Evolutionary conservation across 2,888 invertebrate species (phyloP).

Genomic region (Thera obeliscata): DNA sequence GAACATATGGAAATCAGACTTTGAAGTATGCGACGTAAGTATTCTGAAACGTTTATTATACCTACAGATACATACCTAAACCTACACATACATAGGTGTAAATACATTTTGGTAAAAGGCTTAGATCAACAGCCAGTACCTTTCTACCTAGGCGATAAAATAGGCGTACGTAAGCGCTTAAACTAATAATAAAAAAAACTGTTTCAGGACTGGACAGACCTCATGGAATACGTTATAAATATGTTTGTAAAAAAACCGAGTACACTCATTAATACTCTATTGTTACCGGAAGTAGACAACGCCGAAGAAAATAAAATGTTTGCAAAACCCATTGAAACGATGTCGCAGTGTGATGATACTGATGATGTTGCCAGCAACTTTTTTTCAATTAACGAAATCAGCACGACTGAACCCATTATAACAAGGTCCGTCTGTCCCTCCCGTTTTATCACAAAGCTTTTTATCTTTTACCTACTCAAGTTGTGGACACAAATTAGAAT

Average conservation of each 20-base stretch:
- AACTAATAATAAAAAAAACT: constrained; percentile 1
- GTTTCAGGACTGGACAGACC: constrained; percentile 91
- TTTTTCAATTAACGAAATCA: constrained; percentile 27
- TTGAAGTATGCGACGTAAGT: constrained; percentile 89
- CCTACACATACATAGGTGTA: no score
- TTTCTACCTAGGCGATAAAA: no score
- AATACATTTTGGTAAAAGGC: no score
- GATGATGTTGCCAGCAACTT: constrained; percentile 35
- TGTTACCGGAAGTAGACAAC: constrained; percentile 73
- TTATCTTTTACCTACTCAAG: no score
- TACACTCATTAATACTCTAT: constrained; percentile 49
- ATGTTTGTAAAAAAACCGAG: constrained; percentile 87
- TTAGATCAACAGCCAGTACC: no score
- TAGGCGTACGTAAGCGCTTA: not conserved
- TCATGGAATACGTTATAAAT: constrained; percentile 91
- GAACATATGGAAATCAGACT: constrained; percentile 89
- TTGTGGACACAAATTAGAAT: no score
- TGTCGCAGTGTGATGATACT: not conserved
- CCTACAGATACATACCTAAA: no score
- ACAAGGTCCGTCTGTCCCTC: constrained; percentile 35
- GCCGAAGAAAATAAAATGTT: constrained; percentile 53
- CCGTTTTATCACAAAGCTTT: not conserved
- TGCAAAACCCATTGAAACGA: constrained; percentile 22
- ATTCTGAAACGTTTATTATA: not conserved
- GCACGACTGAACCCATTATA: constrained; percentile 37